Evolutionary conservation across 2,888 invertebrate species (phyloP).

Genomic region (Thereva nobilitata): DNA sequence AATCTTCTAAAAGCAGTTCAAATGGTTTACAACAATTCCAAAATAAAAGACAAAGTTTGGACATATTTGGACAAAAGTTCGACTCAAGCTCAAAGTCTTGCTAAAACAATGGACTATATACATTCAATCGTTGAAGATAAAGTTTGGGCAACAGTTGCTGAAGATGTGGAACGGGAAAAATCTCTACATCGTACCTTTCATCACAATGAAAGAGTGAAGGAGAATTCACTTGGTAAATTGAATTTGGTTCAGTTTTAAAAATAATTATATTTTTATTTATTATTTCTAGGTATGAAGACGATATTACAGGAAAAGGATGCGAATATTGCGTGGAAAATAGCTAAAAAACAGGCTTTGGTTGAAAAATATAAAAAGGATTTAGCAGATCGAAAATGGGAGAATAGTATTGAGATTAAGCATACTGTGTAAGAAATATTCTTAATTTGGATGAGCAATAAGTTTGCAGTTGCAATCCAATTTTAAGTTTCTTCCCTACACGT

Average conservation of each 20-base stretch:
- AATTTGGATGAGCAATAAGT: too few species aligned
- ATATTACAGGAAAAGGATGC: conserved; percentile 17
- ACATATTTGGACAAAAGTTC: background rate
- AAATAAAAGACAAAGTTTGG: background rate
- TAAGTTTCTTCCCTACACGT: too few species aligned
- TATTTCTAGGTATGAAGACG: background rate
- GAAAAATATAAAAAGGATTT: conserved; percentile 25
- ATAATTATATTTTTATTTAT: background rate
- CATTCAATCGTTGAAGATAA: background rate
- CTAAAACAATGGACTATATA: background rate
- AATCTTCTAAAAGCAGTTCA: conserved; percentile 12
- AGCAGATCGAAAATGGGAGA: conserved; percentile 11
- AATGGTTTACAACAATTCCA: background rate
- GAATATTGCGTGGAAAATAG: conserved; percentile 13
- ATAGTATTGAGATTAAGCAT: conserved; percentile 14
- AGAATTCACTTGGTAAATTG: background rate
- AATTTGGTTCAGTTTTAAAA: background rate
- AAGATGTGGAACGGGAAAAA: background rate
- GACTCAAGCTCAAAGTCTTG: background rate
- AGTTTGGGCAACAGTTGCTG: background rate
- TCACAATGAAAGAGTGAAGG: background rate
- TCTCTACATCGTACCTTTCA: background rate
- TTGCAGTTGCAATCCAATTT: too few species aligned
- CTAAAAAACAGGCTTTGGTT: conserved; percentile 20
- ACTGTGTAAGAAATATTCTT: conserved; percentile 8